Percentiles rank a stretch among this genome's conserved stretches.
Conservation (phyloP, 2,888 invertebrate genomes). For the Meteorus cinctellus region DNA sequence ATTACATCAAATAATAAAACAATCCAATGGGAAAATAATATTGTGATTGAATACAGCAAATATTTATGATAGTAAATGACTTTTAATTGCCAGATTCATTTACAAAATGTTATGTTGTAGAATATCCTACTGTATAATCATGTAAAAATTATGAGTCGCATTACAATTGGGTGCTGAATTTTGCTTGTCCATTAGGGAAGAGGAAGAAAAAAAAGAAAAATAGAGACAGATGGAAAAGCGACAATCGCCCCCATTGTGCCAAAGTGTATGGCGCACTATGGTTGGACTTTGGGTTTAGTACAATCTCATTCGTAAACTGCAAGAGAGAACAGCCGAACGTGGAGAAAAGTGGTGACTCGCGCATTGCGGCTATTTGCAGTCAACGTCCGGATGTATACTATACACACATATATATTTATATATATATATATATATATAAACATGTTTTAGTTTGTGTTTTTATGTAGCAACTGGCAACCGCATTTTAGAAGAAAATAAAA, state of each 20-base stretch:
- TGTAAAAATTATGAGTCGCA: too few species aligned
- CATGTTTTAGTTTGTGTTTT: not conserved
- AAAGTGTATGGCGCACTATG: constrained; percentile 15
- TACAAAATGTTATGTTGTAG: too few species aligned
- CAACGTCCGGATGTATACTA: constrained; percentile 41
- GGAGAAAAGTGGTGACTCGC: constrained; percentile 39
- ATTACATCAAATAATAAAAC: too few species aligned
- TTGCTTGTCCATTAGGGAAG: not conserved
- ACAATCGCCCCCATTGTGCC: not conserved
- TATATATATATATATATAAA: constrained; percentile 7
- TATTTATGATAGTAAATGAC: too few species aligned
- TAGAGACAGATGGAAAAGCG: not conserved
- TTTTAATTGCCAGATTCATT: too few species aligned
- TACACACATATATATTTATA: too few species aligned
- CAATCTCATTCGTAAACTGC: constrained; percentile 20
- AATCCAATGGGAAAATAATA: too few species aligned
- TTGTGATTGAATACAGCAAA: too few species aligned
- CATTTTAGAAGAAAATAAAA: not conserved
- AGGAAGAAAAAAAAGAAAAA: not conserved
- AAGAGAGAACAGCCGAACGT: constrained; percentile 14
- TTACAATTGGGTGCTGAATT: not conserved
- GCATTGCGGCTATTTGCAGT: constrained; percentile 45
- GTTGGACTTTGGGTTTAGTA: constrained; percentile 7
- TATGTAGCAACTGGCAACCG: constrained; percentile 20
- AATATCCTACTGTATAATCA: too few species aligned